phyloP scores from a whole-genome alignment of 2,888 invertebrate genomes.

The Gisinianus flammeolus region DNA sequence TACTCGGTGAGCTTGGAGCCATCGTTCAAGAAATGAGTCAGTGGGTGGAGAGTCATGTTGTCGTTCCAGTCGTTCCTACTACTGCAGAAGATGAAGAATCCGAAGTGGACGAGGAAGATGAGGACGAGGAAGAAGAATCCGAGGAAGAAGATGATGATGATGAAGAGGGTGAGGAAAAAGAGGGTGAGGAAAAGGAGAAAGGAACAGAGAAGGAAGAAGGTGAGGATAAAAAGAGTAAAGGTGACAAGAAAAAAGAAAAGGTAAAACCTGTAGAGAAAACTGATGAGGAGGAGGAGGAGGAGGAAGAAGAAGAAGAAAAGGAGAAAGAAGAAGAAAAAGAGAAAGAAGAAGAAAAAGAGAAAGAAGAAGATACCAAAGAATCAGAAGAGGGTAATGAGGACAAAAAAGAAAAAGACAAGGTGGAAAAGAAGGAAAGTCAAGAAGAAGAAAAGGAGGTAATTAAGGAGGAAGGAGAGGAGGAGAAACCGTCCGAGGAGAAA shows the following conservation, averaged over 20 bases:
- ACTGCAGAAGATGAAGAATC: slow-evolving; percentile 3
- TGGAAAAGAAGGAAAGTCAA: slow-evolving; percentile 36
- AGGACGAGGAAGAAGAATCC: not conserved
- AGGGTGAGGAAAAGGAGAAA: slow-evolving; percentile 17
- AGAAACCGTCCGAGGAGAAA: not conserved
- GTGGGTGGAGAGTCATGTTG: slow-evolving; percentile 42
- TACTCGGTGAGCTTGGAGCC: slow-evolving; percentile 47
- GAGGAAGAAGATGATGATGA: slow-evolving; percentile 10
- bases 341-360: slow-evolving; percentile 33
- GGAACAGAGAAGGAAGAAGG: slow-evolving; percentile 19
- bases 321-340: slow-evolving; percentile 36
- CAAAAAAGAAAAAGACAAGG: slow-evolving; percentile 8
- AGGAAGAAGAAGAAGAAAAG: slow-evolving; percentile 18
- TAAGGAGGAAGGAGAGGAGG: slow-evolving; percentile 27
- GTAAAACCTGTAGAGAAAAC: slow-evolving; percentile 3
- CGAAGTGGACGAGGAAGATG: not conserved
- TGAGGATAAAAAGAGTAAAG: slow-evolving; percentile 32
- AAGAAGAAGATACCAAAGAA: slow-evolving; percentile 30
- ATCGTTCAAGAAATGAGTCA: slow-evolving; percentile 50
- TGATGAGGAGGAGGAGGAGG: slow-evolving; percentile 20
- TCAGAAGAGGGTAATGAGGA: slow-evolving; percentile 28
- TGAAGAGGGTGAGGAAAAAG: slow-evolving; percentile 38
- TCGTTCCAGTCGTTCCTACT: not conserved
- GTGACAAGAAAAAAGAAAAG: slow-evolving; percentile 33
- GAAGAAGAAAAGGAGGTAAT: slow-evolving; percentile 11